Evolutionary conservation across 2,797 vertebrate genomes (phyloP), one percentile per base, ranked within the genome.

Genomic region (Syncerus caffer): DNA sequence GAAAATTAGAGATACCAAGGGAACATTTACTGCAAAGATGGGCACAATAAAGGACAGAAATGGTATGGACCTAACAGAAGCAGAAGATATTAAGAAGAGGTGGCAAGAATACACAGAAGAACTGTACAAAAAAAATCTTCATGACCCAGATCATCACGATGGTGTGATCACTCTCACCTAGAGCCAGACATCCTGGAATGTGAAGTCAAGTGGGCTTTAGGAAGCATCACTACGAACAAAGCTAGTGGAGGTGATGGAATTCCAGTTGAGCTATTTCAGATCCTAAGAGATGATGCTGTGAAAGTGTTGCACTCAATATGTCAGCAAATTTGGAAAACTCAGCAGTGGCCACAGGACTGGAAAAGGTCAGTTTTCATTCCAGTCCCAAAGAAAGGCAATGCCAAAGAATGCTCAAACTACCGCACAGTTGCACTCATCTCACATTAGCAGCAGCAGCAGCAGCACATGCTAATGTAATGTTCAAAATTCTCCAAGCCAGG

Each of bases 351-450:
- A 34, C 64, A 67, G 62, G 62, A 19, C n/a, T 34, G 62, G 31
- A 19, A 67, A 67, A 67, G 62, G n/a, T 67, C 62, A 67, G 64
- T 3, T 34, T 67, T 67, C n/a, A 67, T 67, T 21, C 17, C n/a
- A 34, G 0, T 9, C n/a, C 64, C n/a, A 67, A 67, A 67, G 64
- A 67, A 67, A 67, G n/a, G 9, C n/a, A 34, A 21, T 23, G 19
- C 64, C 64, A 71, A 38, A 71, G 19, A 23, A 38, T 71, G 64
- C 5, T 71, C 64, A 71, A 3, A 71, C 10, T 38, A 12, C 34
- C 0, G 2, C 34, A 71, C 64, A 38, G 0, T 71, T 38, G 64
- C 19, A 38, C 19, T 71, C 4, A 21, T 67, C 64, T 67, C 64
- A 67, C 42, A 42, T 6, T 42, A 42, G 42, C 42, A 42, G 42